Base-by-base conservation (phyloP, 2,888 invertebrate species). In the Arrhopalites spinosus region DNA sequence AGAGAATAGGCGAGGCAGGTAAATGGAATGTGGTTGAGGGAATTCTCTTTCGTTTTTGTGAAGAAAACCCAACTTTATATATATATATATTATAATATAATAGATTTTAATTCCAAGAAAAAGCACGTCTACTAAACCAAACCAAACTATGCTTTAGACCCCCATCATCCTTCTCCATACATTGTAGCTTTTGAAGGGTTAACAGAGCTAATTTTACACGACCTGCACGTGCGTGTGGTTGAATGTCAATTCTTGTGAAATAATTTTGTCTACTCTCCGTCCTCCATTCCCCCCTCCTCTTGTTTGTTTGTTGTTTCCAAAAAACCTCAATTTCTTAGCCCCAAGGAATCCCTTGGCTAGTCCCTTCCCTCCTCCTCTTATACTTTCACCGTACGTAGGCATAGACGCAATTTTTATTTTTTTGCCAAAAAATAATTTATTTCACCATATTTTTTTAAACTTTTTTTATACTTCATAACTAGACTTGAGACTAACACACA, bases 171-270 rank as follows among this genome's bases (percentile, higher is more conserved):
- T 59, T 13, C 13, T 23, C 23, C 59, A 59, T 20, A 53, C 53
- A 53, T 53, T 53, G 53, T 8, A 20, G 20, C 11, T 59, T n/a
- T n/a, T 13, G 59, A 23, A 23, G 23, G 13, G 29, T 63, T 1
- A 27, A 63, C 63, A 25, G 63, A 17, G 59, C 25, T 29, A 25
- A 25, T 20, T 27, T 29, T 30, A 63, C 29, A 11, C 29, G 59
- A 59, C 59, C 25, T 63, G 27, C 63, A 63, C 63, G 13, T 63
- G 63, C 63, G 63, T 63, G 36, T 11, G 36, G 36, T 36, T 36
- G 29, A 63, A 29, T 63, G 63, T 63, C 63, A 63, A 63, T 63
- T 17, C 63, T 29, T 29, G 30, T 63, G 8, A 63, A 63, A 63
- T 63, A 20, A 63, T 63, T 25, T 23, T 25, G 29, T 27, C 11